Percentiles rank a stretch among this genome's conserved stretches.
phyloP scores from a whole-genome alignment of 2,888 invertebrate genomes.

The Troides helena region DNA sequence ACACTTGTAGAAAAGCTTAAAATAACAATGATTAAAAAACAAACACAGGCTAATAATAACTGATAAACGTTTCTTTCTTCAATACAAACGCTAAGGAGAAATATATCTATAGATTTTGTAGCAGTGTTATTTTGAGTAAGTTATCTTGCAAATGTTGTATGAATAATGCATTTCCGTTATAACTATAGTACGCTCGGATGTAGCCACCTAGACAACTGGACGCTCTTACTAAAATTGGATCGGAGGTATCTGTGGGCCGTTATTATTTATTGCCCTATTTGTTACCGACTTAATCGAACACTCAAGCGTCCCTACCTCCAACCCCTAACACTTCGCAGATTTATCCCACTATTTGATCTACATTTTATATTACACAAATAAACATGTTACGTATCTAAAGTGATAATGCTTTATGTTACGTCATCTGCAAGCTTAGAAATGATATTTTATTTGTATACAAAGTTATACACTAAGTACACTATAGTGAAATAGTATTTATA shows the following conservation, averaged over 20 bases:
- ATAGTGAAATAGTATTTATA: no score
- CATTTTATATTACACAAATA: neutral
- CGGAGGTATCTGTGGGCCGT: constrained; percentile 27
- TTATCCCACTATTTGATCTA: neutral
- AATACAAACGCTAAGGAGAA: neutral
- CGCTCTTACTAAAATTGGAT: constrained; percentile 34
- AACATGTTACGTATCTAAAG: no score
- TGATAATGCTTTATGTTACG: no score
- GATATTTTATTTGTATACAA: no score
- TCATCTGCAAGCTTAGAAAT: no score
- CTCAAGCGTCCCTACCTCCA: neutral
- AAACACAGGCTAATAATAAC: neutral
- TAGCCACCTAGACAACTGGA: constrained; percentile 29
- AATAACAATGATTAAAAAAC: no score
- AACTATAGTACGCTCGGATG: constrained; percentile 13
- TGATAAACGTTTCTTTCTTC: neutral
- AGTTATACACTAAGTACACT: no score
- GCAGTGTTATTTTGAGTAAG: constrained; percentile 35
- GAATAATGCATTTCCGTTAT: constrained; percentile 62
- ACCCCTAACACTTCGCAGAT: neutral
- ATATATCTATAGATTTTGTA: constrained; percentile 31
- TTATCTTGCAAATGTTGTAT: constrained; percentile 46
- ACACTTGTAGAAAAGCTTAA: no score
- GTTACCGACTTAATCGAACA: constrained; percentile 19
- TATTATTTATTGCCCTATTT: constrained; percentile 31